Evolutionary conservation across 2,888 invertebrate genomes (phyloP).

Genomic region (Lochmaea capreae): DNA sequence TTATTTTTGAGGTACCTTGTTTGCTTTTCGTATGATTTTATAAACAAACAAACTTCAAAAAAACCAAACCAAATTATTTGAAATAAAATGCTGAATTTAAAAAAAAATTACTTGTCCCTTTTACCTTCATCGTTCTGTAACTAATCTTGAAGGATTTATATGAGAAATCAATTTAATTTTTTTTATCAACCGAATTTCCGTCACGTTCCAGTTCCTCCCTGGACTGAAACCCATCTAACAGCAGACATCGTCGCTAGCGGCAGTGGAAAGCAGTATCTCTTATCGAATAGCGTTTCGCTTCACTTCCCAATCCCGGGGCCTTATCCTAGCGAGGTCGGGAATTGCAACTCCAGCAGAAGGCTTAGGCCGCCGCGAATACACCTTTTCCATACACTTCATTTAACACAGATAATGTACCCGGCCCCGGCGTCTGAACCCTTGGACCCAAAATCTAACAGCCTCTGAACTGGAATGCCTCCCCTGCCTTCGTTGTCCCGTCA

Average conservation of each 20-base stretch:
- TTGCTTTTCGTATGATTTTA: too few species aligned
- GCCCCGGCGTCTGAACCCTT: slow-evolving; percentile 66
- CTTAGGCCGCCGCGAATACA: slow-evolving; percentile 64
- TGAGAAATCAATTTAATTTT: slow-evolving; percentile 23
- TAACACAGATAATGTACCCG: slow-evolving; percentile 64
- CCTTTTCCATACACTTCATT: slow-evolving; percentile 66
- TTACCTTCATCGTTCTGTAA: neutral
- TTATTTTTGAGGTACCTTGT: too few species aligned
- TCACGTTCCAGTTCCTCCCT: slow-evolving; percentile 49
- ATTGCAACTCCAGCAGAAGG: slow-evolving; percentile 64
- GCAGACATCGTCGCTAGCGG: slow-evolving; percentile 33
- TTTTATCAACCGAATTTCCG: slow-evolving; percentile 32
- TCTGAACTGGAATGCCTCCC: slow-evolving; percentile 43
- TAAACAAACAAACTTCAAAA: too few species aligned
- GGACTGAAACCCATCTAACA: slow-evolving; percentile 42
- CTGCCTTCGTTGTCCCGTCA: slow-evolving; percentile 62
- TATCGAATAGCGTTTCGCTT: slow-evolving; percentile 64
- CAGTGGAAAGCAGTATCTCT: slow-evolving; percentile 63
- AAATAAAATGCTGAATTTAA: too few species aligned
- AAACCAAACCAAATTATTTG: too few species aligned
- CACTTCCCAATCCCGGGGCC: slow-evolving; percentile 63
- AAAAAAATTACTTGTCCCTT: too few species aligned
- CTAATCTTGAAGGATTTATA: neutral
- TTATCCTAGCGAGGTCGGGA: slow-evolving; percentile 62
- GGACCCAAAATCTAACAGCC: slow-evolving; percentile 32